Percentiles rank a stretch among this genome's conserved stretches.
These are phyloP conservation scores for Pedicia rivosa DNA, from an alignment of 2,888 invertebrate species.

Conservation along the genomic window DNA sequence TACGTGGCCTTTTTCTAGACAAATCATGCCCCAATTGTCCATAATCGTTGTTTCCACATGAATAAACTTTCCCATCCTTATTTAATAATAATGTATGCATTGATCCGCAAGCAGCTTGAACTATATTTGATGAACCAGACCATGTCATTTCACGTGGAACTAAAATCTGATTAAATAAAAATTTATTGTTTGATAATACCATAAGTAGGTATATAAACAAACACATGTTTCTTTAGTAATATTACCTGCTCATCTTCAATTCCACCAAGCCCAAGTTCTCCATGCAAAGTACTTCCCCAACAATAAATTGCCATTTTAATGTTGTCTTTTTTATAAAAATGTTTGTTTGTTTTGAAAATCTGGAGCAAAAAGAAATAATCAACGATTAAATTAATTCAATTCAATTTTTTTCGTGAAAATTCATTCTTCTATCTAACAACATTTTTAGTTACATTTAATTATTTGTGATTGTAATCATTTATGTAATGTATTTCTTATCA, in stretches of 20 bases:
- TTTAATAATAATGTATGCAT: slow-evolving; percentile 69
- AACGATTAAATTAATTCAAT: no score
- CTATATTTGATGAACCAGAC: slow-evolving; percentile 38
- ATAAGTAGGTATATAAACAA: background rate
- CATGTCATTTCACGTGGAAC: slow-evolving; percentile 44
- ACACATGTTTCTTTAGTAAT: background rate
- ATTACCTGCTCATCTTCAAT: slow-evolving; percentile 49
- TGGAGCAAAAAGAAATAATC: no score
- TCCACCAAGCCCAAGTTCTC: slow-evolving; percentile 63
- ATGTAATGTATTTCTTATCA: no score
- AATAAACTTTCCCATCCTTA: slow-evolving; percentile 61
- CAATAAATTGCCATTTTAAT: slow-evolving; percentile 38
- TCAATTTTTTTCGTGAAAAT: no score
- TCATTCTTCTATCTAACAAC: no score
- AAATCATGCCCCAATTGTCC: slow-evolving; percentile 75
- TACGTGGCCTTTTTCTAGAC: slow-evolving; percentile 49
- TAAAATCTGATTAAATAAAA: slow-evolving; percentile 35
- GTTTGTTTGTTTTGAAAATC: slow-evolving; percentile 10
- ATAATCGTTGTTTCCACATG: slow-evolving; percentile 86
- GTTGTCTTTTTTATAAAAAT: slow-evolving; percentile 8
- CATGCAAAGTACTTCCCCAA: slow-evolving; percentile 64
- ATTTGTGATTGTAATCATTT: no score
- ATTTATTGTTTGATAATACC: background rate
- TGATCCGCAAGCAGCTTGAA: slow-evolving; percentile 56
- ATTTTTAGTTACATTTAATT: no score